Percentiles rank a stretch among this genome's conserved stretches.
These are phyloP conservation scores for Cossypha polioptera DNA, from an alignment of 2,797 vertebrate genomes.

Conservation along the genomic window DNA sequence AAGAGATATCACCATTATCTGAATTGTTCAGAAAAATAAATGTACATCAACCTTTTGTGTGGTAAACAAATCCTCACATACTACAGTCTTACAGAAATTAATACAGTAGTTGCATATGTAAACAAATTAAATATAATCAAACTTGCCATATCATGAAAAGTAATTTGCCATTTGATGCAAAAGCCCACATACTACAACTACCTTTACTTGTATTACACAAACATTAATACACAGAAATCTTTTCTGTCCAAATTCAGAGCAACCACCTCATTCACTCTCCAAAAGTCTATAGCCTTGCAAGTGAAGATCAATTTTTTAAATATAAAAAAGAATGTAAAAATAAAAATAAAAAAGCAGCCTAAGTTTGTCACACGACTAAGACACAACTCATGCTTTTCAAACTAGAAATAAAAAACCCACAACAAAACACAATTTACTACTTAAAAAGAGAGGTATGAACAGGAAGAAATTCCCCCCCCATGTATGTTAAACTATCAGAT, in stretches of 20 bases:
- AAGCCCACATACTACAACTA: neutral
- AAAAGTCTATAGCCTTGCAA: neutral
- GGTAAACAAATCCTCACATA: neutral
- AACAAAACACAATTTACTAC: neutral
- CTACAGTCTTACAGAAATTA: neutral
- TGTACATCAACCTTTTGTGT: neutral
- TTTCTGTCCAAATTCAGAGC: neutral
- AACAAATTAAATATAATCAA: neutral
- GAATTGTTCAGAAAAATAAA: neutral
- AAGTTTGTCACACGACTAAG: neutral
- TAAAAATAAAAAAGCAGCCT: neutral
- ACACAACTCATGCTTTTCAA: neutral
- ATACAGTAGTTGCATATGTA: neutral
- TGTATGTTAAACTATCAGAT: neutral
- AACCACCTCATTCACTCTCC: neutral
- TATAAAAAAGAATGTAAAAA: neutral
- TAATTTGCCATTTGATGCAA: neutral
- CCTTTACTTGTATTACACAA: neutral
- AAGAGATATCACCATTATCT: neutral
- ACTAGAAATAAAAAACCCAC: neutral
- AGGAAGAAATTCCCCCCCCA: accelerated
- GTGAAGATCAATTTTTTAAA: neutral
- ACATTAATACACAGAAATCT: neutral
- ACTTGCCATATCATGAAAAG: neutral
- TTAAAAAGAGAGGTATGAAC: neutral